Evolutionary conservation across 2,888 invertebrate genomes (phyloP), one percentile per base, ranked within the genome.

Genomic region (Dryomyza anilis): DNA sequence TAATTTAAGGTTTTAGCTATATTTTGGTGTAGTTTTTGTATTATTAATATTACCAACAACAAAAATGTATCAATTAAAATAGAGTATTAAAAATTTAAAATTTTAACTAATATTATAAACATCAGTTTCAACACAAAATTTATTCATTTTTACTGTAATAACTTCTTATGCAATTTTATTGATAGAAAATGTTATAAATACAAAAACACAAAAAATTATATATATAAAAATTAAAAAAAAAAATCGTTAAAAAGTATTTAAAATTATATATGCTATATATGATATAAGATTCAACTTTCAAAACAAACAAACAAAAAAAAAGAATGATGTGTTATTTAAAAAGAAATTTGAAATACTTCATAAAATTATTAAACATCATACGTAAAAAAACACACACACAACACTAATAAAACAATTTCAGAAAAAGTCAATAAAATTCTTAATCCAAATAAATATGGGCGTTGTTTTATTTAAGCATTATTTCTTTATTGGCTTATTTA

Each of bases 281-380:
- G 61, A 65, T 64, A 43, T 57, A 64, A 56, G 29, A n/a, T 48
- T 45, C 12, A 55, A 52, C 67, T 39, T 43, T 58, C 53, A 30
- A 57, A 62, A 62, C 14, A 36, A 64, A 63, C 53, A 67, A 66
- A 63, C 16, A 46, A 58, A 5, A 16, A 56, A 21, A 62, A 16
- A 46, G 29, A 66, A 66, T 46, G 61, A 69, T 61, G 36, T 61
- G 55, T 63, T 65, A 65, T 56, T 64, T n/a, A 60, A 62, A n/a
- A n/a, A n/a, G n/a, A n/a, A n/a, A n/a, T n/a, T n/a, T n/a, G n/a
- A n/a, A n/a, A n/a, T n/a, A n/a, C n/a, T n/a, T n/a, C n/a, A n/a
- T n/a, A n/a, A n/a, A n/a, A n/a, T n/a, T n/a, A n/a, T n/a, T n/a
- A n/a, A n/a, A n/a, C n/a, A 64, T 66, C 55, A 63, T 52, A 65